Evolutionary conservation across 1,140 invertebrate species (phyloP), one percentile per base, ranked within the genome.

Genomic region (Pomacea maculata): DNA sequence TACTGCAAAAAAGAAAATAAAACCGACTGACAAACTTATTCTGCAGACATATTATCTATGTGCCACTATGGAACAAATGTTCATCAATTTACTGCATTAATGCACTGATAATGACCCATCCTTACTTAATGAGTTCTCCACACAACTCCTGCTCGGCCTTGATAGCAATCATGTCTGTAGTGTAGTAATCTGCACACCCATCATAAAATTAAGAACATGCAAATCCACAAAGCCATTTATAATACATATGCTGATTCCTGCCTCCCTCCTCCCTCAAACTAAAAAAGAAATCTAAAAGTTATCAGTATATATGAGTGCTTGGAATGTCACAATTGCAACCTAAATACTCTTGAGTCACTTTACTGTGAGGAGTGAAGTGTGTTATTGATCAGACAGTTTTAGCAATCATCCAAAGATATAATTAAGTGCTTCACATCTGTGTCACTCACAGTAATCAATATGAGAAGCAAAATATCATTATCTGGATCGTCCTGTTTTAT

Each of bases 121-220:
- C 87, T 88, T 91, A 94, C 94, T 90, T 94, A 55, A 97, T 94
- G 87, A 97, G 91, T 91, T 96, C 95, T 85, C 95, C 95, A 77
- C 98, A 93, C 2, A 97, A 96, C 86, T 95, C 95, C 83, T 97
- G 95, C 89, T 98, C 97, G 72, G 94, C 95, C 68, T 97, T 93
- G 52, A 98, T 92, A 67, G 96, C 96, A 82, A 95, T 94, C 96
- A 98, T 97, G 65, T 95, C 96, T 84, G 94, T 94, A 71, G 95
- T 95, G 90, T 97, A 97, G 92, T 97, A 98, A 90, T 96, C 95
- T 91, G 71, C 14, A 82, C 83, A 57, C 79, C 25, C 52, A 55
- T 34, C 54, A 79, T 29, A 78, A 68, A 67, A 68, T 45, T 45
- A 45, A 45, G 6, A 45, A 45, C 6, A 57, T 54, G 10, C n/a